Conservation (phyloP, 2,113 vertebrate species). For the Callorhinus ursinus region DNA sequence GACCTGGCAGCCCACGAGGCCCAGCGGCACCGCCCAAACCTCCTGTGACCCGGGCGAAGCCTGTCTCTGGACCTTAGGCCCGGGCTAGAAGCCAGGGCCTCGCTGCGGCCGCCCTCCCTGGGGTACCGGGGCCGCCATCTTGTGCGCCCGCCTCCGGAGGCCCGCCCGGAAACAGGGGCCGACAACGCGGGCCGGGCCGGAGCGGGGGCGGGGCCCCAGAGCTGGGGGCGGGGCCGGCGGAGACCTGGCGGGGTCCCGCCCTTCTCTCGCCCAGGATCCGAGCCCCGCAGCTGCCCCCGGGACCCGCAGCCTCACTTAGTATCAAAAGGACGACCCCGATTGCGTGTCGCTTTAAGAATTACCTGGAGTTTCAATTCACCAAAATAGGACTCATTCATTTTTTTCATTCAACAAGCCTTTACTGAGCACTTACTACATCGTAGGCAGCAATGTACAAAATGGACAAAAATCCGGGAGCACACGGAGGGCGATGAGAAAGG, state of each 20-base stretch:
- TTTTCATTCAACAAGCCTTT: background rate
- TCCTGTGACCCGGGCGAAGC: background rate
- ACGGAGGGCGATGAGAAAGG: background rate
- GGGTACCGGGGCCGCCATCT: slow-evolving; percentile 50
- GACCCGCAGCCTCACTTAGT: too few species aligned
- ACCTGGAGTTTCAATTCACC: background rate
- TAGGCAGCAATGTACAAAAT: background rate
- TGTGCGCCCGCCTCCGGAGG: slow-evolving; percentile 36
- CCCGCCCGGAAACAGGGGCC: slow-evolving; percentile 24
- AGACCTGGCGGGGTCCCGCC: rapidly evolving
- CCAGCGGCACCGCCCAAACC: background rate
- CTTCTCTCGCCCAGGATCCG: rapidly evolving
- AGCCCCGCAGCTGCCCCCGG: rapidly evolving
- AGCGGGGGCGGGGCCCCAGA: background rate
- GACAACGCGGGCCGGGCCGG: rapidly evolving
- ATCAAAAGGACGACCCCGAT: too few species aligned
- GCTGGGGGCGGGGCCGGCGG: background rate
- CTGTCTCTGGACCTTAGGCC: background rate
- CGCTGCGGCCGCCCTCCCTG: rapidly evolving
- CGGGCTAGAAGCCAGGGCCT: background rate
- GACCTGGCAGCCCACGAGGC: background rate
- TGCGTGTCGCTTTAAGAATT: background rate
- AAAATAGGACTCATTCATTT: background rate
- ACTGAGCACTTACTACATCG: background rate
- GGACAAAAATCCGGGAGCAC: background rate